A percentile compares a stretch with the other conserved stretches of the same genome.
Conservation (phyloP, 2,113 vertebrate species). For the Forbesichthys agassizii region DNA sequence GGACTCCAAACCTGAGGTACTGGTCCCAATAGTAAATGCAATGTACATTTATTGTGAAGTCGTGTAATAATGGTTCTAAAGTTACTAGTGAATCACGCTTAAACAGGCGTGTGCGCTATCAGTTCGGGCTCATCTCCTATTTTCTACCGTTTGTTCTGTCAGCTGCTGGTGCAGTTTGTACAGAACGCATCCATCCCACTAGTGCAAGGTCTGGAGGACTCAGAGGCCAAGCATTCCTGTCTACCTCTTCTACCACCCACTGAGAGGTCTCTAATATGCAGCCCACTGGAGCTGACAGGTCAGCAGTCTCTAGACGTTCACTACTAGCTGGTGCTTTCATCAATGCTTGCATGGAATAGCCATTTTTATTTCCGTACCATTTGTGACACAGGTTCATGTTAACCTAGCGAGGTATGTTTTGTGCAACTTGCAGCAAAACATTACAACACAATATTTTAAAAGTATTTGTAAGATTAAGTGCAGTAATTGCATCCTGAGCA, state of each 20-base stretch:
- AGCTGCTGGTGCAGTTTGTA: slow-evolving; percentile 99
- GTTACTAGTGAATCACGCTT: not conserved
- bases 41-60: not conserved
- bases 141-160: slow-evolving; percentile 3
- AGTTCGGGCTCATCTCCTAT: not conserved
- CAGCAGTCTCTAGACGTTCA: slow-evolving; percentile 32
- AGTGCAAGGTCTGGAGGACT: slow-evolving; percentile 89
- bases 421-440: no score
- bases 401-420: no score
- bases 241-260: slow-evolving; percentile 87
- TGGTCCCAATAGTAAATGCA: not conserved
- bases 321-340: not conserved
- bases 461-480: no score
- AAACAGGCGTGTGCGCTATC: not conserved
- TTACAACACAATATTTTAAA: no score
- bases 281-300: slow-evolving; percentile 92
- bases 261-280: slow-evolving; percentile 84
- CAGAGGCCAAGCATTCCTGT: slow-evolving; percentile 85
- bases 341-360: not conserved
- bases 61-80: not conserved
- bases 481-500: no score
- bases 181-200: slow-evolving; percentile 96
- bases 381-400: no score
- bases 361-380: no score
- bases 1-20: slow-evolving; percentile 98